Evolutionary conservation across 1,140 invertebrate genomes (phyloP).

Genomic region (Gryllus bimaculatus): DNA sequence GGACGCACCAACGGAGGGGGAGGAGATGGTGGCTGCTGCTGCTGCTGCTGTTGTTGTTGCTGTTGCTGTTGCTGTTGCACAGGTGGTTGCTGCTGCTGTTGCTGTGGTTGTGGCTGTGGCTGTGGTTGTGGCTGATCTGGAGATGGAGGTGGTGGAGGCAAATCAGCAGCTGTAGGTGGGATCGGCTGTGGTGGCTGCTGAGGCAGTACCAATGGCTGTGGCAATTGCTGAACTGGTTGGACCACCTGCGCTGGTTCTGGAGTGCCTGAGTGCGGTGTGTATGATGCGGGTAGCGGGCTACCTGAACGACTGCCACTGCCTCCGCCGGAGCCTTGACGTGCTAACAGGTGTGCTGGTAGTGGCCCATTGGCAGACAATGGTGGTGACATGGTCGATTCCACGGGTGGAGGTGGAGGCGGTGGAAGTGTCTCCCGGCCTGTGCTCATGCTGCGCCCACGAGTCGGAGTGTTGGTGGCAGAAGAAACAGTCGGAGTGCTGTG

Average conservation of each 20-base stretch:
- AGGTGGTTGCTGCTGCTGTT: slow-evolving; percentile 4
- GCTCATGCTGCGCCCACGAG: slow-evolving; percentile 51
- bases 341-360: slow-evolving; percentile 28
- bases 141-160: slow-evolving; percentile 19
- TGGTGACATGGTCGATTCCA: slow-evolving; percentile 31
- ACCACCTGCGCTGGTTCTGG: slow-evolving; percentile 28
- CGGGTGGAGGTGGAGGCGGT: slow-evolving; percentile 78
- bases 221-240: not conserved
- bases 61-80: slow-evolving; percentile 19
- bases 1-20: slow-evolving; percentile 38
- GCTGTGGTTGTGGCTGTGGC: slow-evolving; percentile 19
- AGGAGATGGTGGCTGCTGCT: slow-evolving; percentile 35
- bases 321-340: slow-evolving; percentile 14
- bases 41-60: not conserved
- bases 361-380: slow-evolving; percentile 25
- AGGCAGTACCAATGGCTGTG: not conserved
- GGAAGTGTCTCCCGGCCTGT: slow-evolving; percentile 64
- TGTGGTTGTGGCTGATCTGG: slow-evolving; percentile 29
- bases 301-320: slow-evolving; percentile 35
- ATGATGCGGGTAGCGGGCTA: slow-evolving; percentile 31
- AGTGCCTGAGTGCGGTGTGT: not conserved
- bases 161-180: not conserved
- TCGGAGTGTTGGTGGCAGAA: slow-evolving; percentile 55
- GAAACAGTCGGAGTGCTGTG: slow-evolving; percentile 50
- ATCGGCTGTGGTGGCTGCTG: not conserved